Evolutionary conservation across 1,140 invertebrate species (phyloP).

Genomic region (Drosophila littoralis): DNA sequence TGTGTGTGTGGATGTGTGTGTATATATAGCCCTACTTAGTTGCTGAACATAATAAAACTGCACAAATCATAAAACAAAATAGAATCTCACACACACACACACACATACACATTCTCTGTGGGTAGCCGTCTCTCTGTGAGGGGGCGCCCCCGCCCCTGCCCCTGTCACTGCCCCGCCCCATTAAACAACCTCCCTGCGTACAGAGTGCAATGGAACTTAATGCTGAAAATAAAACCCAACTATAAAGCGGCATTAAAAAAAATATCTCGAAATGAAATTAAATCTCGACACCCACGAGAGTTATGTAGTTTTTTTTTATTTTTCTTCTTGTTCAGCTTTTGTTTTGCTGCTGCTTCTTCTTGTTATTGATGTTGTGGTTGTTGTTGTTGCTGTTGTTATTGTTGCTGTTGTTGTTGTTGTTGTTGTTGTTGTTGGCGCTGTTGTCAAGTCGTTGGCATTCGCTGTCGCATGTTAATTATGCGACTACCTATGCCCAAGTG

Average conservation of each 20-base stretch:
- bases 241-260: constrained; percentile 41
- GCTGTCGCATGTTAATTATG: constrained; percentile 80
- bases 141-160: constrained; percentile 8
- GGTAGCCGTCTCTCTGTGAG: constrained; percentile 4
- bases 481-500: constrained; percentile 38
- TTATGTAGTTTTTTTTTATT: constrained; percentile 21
- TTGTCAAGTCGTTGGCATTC: constrained; percentile 61
- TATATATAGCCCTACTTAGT: constrained; percentile 25
- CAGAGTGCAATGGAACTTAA: constrained; percentile 54
- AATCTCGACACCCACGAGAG: constrained; percentile 62
- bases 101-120: constrained; percentile 7
- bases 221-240: constrained; percentile 29
- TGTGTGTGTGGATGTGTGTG: neutral
- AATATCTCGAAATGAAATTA: constrained; percentile 24
- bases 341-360: constrained; percentile 20
- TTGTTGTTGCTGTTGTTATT: constrained; percentile 33
- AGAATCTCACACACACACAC: constrained; percentile 9
- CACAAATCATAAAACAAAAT: constrained; percentile 36
- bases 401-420: constrained; percentile 27
- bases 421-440: constrained; percentile 40
- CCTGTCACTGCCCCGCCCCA: too few species aligned
- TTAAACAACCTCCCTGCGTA: neutral
- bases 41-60: constrained; percentile 39
- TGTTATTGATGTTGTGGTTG: constrained; percentile 41
- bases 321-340: constrained; percentile 5